Percentiles rank a stretch among this genome's conserved stretches.
These are phyloP conservation scores for Anser brachyrhynchus DNA, from an alignment of 2,113 vertebrate species.

Conservation along the genomic window DNA sequence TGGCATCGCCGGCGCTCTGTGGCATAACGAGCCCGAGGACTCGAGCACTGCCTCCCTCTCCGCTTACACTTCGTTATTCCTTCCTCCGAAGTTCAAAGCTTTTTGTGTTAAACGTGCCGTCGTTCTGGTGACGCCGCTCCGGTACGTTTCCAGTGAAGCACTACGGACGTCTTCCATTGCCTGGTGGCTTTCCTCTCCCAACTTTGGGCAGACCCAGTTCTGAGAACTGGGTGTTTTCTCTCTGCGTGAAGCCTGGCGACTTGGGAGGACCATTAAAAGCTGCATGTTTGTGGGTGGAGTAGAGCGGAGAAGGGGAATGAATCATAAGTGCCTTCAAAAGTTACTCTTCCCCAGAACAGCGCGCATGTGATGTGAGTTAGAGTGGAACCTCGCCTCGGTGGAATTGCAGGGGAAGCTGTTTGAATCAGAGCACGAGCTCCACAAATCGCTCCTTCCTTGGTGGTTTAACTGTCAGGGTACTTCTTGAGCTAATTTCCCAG, in stretches of 20 bases:
- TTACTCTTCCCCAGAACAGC: not conserved
- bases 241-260: not conserved
- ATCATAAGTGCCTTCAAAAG: not conserved
- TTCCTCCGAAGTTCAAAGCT: not conserved
- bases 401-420: not conserved
- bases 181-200: not conserved
- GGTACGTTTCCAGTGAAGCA: not conserved
- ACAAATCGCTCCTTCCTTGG: not conserved
- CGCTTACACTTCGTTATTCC: rapidly evolving
- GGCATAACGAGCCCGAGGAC: too few species aligned
- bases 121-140: rapidly evolving
- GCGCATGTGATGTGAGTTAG: not conserved
- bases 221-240: not conserved
- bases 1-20: not conserved
- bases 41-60: not conserved
- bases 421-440: not conserved
- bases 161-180: too few species aligned
- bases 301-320: constrained; percentile 13
- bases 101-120: not conserved
- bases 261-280: not conserved
- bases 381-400: not conserved
- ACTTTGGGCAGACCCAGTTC: not conserved
- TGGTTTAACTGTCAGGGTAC: not conserved
- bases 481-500: not conserved
- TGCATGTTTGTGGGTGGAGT: constrained; percentile 3